Evolutionary conservation across 2,888 invertebrate genomes (phyloP).

Genomic region (Ectemnius continuus): DNA sequence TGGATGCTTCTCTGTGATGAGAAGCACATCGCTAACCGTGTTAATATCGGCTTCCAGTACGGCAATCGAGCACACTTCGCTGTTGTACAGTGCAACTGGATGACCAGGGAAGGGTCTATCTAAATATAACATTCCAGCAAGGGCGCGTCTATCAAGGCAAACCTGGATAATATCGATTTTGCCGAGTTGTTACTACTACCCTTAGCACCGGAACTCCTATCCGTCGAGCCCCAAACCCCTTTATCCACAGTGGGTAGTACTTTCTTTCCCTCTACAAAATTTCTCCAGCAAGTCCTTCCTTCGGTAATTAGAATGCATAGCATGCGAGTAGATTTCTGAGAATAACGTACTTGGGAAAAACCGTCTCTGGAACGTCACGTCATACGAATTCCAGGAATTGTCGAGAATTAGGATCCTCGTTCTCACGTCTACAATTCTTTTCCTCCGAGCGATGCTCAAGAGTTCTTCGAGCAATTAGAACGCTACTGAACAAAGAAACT

Average conservation of each 20-base stretch:
- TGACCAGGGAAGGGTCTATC: conserved; percentile 59
- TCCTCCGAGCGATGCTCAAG: too few relatives aligned
- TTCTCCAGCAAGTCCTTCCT: too few relatives aligned
- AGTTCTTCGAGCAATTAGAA: too few relatives aligned
- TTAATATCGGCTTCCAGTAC: conserved; percentile 56
- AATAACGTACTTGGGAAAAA: too few relatives aligned
- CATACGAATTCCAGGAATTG: too few relatives aligned
- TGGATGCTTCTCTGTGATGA: conserved; percentile 17
- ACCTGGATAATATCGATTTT: conserved; percentile 66
- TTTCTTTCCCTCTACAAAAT: too few relatives aligned
- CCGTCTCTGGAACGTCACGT: too few relatives aligned
- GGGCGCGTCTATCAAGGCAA: conserved; percentile 52
- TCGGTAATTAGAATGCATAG: too few relatives aligned
- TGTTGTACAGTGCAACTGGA: conserved; percentile 51
- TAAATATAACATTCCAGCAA: conserved; percentile 63
- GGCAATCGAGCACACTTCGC: conserved; percentile 48
- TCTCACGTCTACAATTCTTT: too few relatives aligned
- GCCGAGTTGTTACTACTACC: neutral
- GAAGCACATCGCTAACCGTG: conserved; percentile 38
- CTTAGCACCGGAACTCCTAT: conserved; percentile 4
- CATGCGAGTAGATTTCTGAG: too few relatives aligned
- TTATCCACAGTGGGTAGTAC: conserved; percentile 40
- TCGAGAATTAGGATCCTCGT: too few relatives aligned
- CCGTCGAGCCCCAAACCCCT: neutral
- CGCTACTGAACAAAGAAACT: too few relatives aligned